phyloP scores from a whole-genome alignment of 2,113 vertebrate genomes.

The Scomber scombrus region DNA sequence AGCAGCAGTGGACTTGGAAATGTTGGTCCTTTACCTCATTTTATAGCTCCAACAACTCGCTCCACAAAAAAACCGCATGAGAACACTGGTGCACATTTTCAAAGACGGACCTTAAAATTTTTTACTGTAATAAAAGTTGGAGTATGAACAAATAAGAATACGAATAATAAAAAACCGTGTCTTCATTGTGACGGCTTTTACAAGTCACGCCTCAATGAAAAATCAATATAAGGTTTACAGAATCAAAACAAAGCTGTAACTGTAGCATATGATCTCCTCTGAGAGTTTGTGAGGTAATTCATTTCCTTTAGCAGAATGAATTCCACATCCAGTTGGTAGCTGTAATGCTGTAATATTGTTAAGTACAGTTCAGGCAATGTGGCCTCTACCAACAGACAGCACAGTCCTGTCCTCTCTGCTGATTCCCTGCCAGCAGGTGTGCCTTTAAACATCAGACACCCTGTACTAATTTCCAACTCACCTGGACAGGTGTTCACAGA shows the following conservation, averaged over 20 bases:
- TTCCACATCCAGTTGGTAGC: not conserved
- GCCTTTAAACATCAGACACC: slow-evolving; percentile 35
- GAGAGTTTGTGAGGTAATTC: slow-evolving; percentile 15
- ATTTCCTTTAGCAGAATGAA: slow-evolving; percentile 16
- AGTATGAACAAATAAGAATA: slow-evolving; percentile 41
- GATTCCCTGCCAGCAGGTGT: slow-evolving; percentile 36
- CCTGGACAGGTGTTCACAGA: slow-evolving; percentile 66
- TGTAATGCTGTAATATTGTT: not conserved
- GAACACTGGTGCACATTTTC: slow-evolving; percentile 37
- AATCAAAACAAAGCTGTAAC: slow-evolving; percentile 49
- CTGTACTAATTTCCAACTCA: slow-evolving; percentile 45
- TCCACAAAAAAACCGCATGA: slow-evolving; percentile 37
- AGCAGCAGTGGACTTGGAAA: slow-evolving; percentile 7
- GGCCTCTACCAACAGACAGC: not conserved
- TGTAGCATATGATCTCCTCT: slow-evolving; percentile 13
- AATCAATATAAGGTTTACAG: slow-evolving; percentile 58
- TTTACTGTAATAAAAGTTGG: not conserved
- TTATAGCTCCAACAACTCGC: slow-evolving; percentile 34
- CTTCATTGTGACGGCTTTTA: slow-evolving; percentile 39
- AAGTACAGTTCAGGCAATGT: not conserved
- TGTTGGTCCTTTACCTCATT: slow-evolving; percentile 2
- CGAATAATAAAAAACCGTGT: slow-evolving; percentile 41
- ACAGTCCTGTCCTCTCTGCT: not conserved
- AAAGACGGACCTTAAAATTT: slow-evolving; percentile 21
- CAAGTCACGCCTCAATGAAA: slow-evolving; percentile 31